Percentiles rank a stretch among this genome's conserved stretches.
Evolutionary conservation across 2,797 vertebrate genomes (phyloP).

Genomic region (Scarus forsteni): DNA sequence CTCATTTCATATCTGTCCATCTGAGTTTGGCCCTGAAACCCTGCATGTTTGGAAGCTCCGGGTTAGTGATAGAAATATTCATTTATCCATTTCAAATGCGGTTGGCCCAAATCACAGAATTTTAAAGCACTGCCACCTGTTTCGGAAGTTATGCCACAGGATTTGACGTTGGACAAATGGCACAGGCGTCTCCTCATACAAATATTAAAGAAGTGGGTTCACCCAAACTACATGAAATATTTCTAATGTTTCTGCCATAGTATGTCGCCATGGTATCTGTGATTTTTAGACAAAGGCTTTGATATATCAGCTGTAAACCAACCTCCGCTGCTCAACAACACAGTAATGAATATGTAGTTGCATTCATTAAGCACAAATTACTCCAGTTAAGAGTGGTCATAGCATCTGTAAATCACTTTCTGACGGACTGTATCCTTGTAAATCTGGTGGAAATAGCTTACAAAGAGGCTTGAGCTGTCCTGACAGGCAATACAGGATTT

Average conservation of each 20-base stretch:
- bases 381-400: too few species aligned
- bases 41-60: constrained; percentile 62
- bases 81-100: constrained; percentile 60
- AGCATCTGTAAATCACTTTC: background rate
- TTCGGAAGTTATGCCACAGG: constrained; percentile 26
- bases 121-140: constrained; percentile 39
- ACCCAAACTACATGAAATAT: constrained; percentile 8
- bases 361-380: too few species aligned
- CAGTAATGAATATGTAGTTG: too few species aligned
- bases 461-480: background rate
- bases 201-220: constrained; percentile 8
- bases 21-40: constrained; percentile 73
- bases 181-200: background rate
- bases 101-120: constrained; percentile 45
- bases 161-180: constrained; percentile 15
- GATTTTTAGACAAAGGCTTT: background rate
- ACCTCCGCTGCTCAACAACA: too few species aligned
- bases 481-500: constrained; percentile 4
- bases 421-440: background rate
- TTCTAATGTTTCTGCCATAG: background rate
- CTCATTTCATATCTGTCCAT: constrained; percentile 82
- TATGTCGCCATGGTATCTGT: constrained; percentile 4
- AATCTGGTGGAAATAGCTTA: background rate
- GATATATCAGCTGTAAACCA: too few species aligned
- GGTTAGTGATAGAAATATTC: constrained; percentile 66